Evolutionary conservation across 2,888 invertebrate genomes (phyloP), one percentile per base, ranked within the genome.

Genomic region (Sinopyrophorus schimmeli): DNA sequence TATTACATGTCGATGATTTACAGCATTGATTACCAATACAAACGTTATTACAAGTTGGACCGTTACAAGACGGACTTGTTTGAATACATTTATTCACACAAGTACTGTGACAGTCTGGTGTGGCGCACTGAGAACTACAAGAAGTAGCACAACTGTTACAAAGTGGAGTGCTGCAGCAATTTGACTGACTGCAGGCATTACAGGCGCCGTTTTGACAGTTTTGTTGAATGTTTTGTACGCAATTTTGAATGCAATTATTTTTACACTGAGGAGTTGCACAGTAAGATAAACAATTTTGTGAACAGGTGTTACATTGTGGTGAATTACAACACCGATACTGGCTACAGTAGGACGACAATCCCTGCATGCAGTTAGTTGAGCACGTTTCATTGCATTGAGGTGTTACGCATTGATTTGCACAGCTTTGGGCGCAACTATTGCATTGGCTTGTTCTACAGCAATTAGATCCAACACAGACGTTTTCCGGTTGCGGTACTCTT

Each of bases 21-120:
- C 54, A 54, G 15, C 49, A 54, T 7, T 38, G 21, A 2, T 17
- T 21, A 12, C 47, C 43, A 10, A 40, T 11, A 11, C 54, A 54
- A 12, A 48, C 32, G 28, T 54, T n/a, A n/a, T n/a, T 51, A 17
- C 54, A 54, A 21, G 37, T 54, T 10, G 40, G 11, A 1, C 54
- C 54, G 12, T 35, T 7, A 32, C 54, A 54, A 3, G 26, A 42
- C 31, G 47, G 47, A 10, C 12, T 41, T 24, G 32, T 28, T 35
- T 18, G 41, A 20, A 32, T 42, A 28, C 27, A 42, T 18, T 34
- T 43, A 21, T 20, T 41, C 7, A 39, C 23, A 16, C 54, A 54
- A 7, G 43, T 20, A n/a, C 28, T 38, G 12, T 23, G 39, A 16
- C 54, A 54, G 23, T 5, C 11, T n/a, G 20, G 11, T 6, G 35